Evolutionary conservation across 2,797 vertebrate species (phyloP), one percentile per base, ranked within the genome.

Genomic region (Rhinogobio ventralis): DNA sequence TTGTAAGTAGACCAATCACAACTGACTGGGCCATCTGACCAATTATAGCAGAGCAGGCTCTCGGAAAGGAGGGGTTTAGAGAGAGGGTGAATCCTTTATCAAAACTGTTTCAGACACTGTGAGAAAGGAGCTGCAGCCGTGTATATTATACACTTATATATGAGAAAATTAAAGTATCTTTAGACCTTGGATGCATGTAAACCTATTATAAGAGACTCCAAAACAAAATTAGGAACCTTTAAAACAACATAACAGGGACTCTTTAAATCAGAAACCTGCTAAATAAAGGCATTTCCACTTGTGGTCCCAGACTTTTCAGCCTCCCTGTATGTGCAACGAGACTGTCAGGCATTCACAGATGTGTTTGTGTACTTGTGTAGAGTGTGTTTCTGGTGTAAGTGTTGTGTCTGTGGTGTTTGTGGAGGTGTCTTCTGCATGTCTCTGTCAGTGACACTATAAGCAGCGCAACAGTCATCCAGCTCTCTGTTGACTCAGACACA

Each of bases 401-500:
- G 25, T 51, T 55, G 45, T 53, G 57, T 57, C 13, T 33, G 55
- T 73, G 17, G 28, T 66, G n/a, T 51, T 66, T 53, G 80, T 62
- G 67, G n/a, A 72, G 87, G 85, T 60, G 85, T 72, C 46, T 30
- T 62, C 51, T 55, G 45, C 49, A 81, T 36, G 72, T 67, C 79
- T 83, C 53, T 20, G 62, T 71, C 71, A 17, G 64, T 77, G 80
- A 60, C 76, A 72, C 49, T 67, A 33, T 64, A 64, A 82, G 49
- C 57, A 55, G 82, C 25, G 5, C 53, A 36, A n/a, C 42, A 67
- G 86, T 83, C 42, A 66, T 60, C 84, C 69, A 82, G 60, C n/a
- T 20, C 36, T 75, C 10, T 28, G 78, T 72, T 85, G 79, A 88
- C 62, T 85, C 83, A 71, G 74, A 79, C 82, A 53, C 33, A 42